Base-by-base conservation (phyloP, 1,140 invertebrate genomes). In the Episyrphus balteatus region DNA sequence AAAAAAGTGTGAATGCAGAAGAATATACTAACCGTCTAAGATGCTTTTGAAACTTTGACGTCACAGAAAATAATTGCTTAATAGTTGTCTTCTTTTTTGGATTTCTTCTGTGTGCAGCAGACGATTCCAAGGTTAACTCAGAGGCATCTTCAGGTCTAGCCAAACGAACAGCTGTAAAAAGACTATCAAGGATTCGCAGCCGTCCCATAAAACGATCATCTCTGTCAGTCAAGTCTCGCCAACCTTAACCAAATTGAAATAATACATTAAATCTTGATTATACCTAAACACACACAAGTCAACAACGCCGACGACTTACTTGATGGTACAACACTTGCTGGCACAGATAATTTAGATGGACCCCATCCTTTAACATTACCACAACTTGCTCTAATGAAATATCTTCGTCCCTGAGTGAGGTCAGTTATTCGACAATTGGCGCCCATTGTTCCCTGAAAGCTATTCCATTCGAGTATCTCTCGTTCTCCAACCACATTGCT, bases 1-100 rank as follows among this genome's bases (percentile, higher is more conserved):
- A 8, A 18, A 13, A 5, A 26, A 26, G 8, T 26, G 8, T 26
- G 21, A 8, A 26, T 26, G 8, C n/a, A n/a, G n/a, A n/a, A n/a
- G n/a, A n/a, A n/a, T n/a, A n/a, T n/a, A 44, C 37, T 54, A 71
- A 87, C 85, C 87, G 83, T 65, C 88, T 81, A 33, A 97, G 71
- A 59, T 84, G 84, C 67, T 95, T 96, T 64, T 95, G 90, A 62
- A 98, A 96, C 69, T 97, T 97, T 54, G 89, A 89, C 10, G 89
- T 85, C 3, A 90, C 86, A 1, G 90, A 87, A 64, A 98, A 97
- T 1, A 97, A 76, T 61, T 95, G 91, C 56, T 93, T 88, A 39
- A 98, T 91, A 39, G 91, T 91, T 43, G 90, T 88, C 49, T 89
- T 88, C 63, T 92, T 90, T 60, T 82, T 81, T 55, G 86, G 76